Evolutionary conservation across 2,113 vertebrate genomes (phyloP).

Genomic region (Campylomormyrus numenius): DNA sequence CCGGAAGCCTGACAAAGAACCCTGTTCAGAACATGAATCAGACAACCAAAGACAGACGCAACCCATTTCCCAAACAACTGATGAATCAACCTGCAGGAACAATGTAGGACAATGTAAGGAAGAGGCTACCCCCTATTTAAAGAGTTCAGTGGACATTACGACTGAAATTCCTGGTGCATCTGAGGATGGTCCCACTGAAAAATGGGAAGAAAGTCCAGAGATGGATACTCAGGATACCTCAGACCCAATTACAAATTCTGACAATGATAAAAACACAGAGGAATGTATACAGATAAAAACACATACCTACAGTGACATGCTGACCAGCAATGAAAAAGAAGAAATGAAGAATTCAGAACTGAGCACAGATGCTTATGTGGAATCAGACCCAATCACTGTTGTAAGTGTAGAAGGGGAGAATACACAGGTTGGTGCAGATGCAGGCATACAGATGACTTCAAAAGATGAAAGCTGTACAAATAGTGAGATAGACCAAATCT

Average conservation of each 20-base stretch:
- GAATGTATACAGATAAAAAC: conserved; percentile 22
- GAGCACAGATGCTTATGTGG: background rate
- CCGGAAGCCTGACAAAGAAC: background rate
- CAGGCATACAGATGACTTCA: background rate
- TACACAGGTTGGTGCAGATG: background rate
- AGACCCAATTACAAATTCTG: background rate
- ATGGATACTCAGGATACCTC: background rate
- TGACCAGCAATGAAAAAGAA: conserved; percentile 1
- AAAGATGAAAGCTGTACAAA: conserved; percentile 16
- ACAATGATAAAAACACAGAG: conserved; percentile 21
- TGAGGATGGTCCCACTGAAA: background rate
- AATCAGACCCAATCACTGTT: background rate
- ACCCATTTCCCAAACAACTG: background rate
- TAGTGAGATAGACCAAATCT: conserved; percentile 32
- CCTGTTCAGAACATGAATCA: background rate
- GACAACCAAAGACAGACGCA: background rate
- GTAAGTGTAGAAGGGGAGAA: background rate
- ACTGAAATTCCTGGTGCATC: conserved; percentile 9
- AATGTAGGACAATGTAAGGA: background rate
- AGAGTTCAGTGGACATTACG: background rate
- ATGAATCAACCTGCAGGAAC: background rate
- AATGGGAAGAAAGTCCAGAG: background rate
- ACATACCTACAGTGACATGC: conserved; percentile 15
- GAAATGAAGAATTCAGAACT: background rate
- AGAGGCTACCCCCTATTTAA: conserved; percentile 9